Base-by-base conservation (phyloP, 2,113 vertebrate species). In the Phyllopteryx taeniolatus region DNA sequence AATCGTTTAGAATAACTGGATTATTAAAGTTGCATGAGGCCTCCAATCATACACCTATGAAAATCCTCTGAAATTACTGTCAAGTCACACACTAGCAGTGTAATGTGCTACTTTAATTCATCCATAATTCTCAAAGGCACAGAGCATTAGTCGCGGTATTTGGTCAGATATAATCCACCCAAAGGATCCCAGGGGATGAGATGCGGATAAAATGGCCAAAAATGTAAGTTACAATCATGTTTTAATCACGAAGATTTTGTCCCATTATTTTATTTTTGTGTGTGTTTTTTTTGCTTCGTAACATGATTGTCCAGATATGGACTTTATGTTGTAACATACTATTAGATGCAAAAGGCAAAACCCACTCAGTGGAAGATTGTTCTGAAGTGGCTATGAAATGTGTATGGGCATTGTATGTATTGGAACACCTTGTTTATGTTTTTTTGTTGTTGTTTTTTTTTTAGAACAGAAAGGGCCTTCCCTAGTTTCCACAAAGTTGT, bases 1-100 rank as follows among this genome's bases (percentile, higher is more conserved):
- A 76, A 46, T 44, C 17, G 57, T 35, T 60, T 44, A 65, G 59
- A 67, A 61, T 60, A 1, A 71, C 27, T 33, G 33, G 17, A 54
- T 49, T 14, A 56, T 72, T 62, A 72, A 71, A 68, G 79, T 70
- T 79, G 68, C 75, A 42, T 66, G 76, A 54, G 57, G 64, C 39
- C 33, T 33, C 59, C 11, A n/a, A n/a, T n/a, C n/a, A n/a, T n/a
- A n/a, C 60, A 74, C 59, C 43, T 19, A 66, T 13, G 0, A 69
- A 54, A 73, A 72, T 42, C 62, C 43, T 31, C 27, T 60, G 4
- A 60, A 47, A 47, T 14, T 73, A 82, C 42, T 71, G 80, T 76
- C 72, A 66, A 74, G 20, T 20, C 78, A 67, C 61, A 80, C 78
- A 63, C 56, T 59, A 53, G 11, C 57, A 72, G 39, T 31, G 42